These are phyloP conservation scores for Neodon shergylaensis DNA, from an alignment of 2,113 vertebrate species.

Conservation along the genomic window DNA sequence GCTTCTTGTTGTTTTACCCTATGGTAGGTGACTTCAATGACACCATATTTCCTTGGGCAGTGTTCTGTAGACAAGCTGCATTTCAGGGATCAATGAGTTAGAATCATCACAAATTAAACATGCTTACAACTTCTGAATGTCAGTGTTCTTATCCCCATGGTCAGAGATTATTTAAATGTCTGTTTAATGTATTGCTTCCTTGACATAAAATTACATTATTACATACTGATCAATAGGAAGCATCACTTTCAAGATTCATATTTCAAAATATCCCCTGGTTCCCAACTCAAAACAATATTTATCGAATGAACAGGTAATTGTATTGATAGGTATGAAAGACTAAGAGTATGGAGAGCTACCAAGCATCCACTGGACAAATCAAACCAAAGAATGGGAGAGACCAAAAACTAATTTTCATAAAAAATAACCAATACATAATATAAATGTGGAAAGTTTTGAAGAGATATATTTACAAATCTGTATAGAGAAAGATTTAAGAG, in stretches of 20 bases:
- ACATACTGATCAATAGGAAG: neutral
- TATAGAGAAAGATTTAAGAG: neutral
- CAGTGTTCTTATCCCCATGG: neutral
- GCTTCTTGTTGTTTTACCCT: neutral
- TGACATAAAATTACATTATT: neutral
- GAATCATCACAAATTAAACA: neutral
- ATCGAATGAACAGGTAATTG: neutral
- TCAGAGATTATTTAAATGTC: constrained; percentile 13
- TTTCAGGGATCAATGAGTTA: neutral
- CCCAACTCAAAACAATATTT: neutral
- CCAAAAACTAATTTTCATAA: neutral
- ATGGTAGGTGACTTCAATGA: neutral
- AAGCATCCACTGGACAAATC: neutral
- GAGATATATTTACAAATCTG: neutral
- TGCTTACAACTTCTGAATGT: constrained; percentile 2
- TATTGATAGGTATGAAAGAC: neutral
- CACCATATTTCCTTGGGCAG: neutral
- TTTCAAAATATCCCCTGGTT: neutral
- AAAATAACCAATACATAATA: neutral
- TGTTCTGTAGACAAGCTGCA: neutral
- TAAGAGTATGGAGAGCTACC: neutral
- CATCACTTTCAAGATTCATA: neutral
- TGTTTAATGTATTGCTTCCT: neutral
- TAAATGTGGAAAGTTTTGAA: neutral
- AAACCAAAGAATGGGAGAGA: neutral